phyloP scores from a whole-genome alignment of 2,888 invertebrate species.

The Ecliptopera silaceata region DNA sequence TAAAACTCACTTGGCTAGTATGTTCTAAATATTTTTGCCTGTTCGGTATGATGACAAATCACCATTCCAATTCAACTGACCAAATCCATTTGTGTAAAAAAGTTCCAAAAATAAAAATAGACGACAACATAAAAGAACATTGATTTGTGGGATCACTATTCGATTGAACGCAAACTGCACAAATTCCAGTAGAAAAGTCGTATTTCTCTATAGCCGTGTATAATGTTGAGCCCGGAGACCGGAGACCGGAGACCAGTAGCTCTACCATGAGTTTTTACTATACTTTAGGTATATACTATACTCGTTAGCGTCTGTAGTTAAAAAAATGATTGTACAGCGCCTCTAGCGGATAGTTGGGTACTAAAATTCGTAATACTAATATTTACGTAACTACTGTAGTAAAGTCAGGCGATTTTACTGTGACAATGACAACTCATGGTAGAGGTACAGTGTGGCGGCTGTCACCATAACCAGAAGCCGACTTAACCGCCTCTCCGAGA shows the following conservation, averaged over 20 bases:
- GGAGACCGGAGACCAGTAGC: too few species aligned
- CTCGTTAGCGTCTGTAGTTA: too few species aligned
- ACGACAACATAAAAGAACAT: not conserved
- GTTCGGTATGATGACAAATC: not conserved
- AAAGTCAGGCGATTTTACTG: too few species aligned
- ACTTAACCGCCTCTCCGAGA: constrained; percentile 74
- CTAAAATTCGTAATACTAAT: too few species aligned
- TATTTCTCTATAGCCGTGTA: not conserved
- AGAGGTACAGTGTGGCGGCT: constrained; percentile 56
- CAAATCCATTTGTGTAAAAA: not conserved
- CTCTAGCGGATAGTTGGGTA: too few species aligned
- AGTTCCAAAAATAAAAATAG: not conserved
- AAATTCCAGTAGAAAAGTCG: not conserved
- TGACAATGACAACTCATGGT: too few species aligned
- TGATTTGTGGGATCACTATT: not conserved
- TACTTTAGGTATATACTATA: too few species aligned
- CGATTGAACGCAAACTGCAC: not conserved
- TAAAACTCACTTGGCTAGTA: too few species aligned
- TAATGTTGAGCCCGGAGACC: constrained; percentile 58
- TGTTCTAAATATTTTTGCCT: not conserved
- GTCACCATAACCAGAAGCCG: constrained; percentile 67
- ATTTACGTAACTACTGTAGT: too few species aligned
- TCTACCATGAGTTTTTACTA: too few species aligned
- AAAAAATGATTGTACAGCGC: too few species aligned
- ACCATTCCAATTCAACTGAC: not conserved